These are phyloP conservation scores for Diarsia dahlii DNA, from an alignment of 2,888 invertebrate genomes.

Conservation along the genomic window DNA sequence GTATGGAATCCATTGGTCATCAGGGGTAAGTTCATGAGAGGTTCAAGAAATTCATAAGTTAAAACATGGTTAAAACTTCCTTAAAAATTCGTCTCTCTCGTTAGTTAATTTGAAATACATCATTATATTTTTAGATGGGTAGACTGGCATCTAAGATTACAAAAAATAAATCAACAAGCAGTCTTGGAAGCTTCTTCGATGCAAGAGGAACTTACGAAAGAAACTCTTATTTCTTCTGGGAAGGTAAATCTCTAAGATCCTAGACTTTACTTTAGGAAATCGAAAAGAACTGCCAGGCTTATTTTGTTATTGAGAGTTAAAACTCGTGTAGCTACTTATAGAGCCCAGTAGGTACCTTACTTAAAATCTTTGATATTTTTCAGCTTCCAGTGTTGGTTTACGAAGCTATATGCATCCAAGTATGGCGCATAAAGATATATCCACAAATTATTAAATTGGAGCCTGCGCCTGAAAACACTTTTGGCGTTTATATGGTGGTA, in stretches of 20 bases:
- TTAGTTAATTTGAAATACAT: background rate
- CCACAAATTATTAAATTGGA: slow-evolving; percentile 93
- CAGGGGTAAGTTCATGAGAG: slow-evolving; percentile 77
- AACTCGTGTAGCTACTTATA: background rate
- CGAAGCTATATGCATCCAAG: slow-evolving; percentile 95
- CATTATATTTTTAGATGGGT: slow-evolving; percentile 92
- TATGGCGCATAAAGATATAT: slow-evolving; percentile 96
- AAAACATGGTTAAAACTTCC: too few species aligned
- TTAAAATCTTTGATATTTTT: slow-evolving; percentile 34
- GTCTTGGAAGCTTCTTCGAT: slow-evolving; percentile 94
- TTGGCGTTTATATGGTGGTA: slow-evolving; percentile 94
- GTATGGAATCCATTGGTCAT: slow-evolving; percentile 93
- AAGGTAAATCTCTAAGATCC: slow-evolving; percentile 88
- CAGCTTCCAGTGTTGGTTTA: slow-evolving; percentile 94
- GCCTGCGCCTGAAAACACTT: slow-evolving; percentile 92
- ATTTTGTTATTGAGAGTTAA: background rate
- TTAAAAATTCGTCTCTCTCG: background rate
- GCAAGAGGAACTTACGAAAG: slow-evolving; percentile 96
- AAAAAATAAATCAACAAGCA: slow-evolving; percentile 97
- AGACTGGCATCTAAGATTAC: slow-evolving; percentile 95
- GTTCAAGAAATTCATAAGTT: background rate
- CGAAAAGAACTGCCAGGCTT: background rate
- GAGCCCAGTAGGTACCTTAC: background rate
- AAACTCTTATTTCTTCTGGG: slow-evolving; percentile 93
- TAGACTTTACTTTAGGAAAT: background rate